phyloP scores from a whole-genome alignment of 2,113 vertebrate species.

The Eidolon helvum region DNA sequence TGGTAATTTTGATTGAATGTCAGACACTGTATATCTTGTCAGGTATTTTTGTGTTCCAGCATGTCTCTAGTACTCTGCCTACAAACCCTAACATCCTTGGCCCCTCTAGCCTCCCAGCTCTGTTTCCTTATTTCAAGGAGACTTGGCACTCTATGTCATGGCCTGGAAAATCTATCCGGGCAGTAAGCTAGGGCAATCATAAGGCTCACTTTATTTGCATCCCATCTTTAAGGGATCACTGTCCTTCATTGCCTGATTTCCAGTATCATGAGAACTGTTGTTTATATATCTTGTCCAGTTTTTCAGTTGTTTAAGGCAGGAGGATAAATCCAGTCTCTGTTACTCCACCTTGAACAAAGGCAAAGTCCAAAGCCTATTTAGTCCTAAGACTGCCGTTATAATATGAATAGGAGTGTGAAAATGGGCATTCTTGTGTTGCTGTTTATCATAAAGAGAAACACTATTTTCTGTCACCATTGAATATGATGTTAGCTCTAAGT shows the following conservation, averaged over 20 bases:
- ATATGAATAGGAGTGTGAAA: not conserved
- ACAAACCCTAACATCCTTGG: not conserved
- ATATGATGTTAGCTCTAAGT: not conserved
- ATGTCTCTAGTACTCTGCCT: not conserved
- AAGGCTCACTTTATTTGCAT: not conserved
- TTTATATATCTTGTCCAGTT: not conserved
- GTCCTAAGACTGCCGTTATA: not conserved
- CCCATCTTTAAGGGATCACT: not conserved
- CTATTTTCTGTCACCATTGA: not conserved
- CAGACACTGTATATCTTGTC: not conserved
- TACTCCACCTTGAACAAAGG: not conserved
- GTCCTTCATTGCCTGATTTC: not conserved
- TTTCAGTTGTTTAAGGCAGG: not conserved
- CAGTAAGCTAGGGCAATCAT: not conserved
- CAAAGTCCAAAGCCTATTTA: not conserved
- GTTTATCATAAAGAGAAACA: not conserved
- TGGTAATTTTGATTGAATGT: not conserved
- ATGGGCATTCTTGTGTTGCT: not conserved
- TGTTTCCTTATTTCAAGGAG: not conserved
- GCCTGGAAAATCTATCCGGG: not conserved
- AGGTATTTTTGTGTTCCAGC: not conserved
- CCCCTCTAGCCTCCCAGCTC: not conserved
- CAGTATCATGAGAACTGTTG: not conserved
- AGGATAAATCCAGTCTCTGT: not conserved
- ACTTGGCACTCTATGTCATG: not conserved